phyloP scores from a whole-genome alignment of 1,140 invertebrate genomes.

The Drosophila sturtevanti region DNA sequence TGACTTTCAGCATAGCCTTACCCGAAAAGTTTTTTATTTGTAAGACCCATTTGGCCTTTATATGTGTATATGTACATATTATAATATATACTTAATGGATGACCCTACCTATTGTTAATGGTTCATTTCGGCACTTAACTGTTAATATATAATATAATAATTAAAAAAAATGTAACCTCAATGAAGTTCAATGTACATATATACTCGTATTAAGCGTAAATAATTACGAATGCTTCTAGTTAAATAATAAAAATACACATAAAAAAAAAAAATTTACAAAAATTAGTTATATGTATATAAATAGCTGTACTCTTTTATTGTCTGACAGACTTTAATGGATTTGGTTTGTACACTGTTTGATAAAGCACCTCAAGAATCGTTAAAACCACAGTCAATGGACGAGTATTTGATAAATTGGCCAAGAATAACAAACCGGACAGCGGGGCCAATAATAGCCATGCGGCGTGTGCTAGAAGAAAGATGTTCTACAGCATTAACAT shows the following conservation, averaged over 20 bases:
- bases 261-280: background rate
- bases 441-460: slow-evolving; percentile 7
- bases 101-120: background rate
- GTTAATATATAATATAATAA: background rate
- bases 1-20: too few species aligned
- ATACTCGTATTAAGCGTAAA: background rate
- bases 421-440: slow-evolving; percentile 33
- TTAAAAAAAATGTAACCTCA: background rate
- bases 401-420: slow-evolving; percentile 51
- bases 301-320: slow-evolving; percentile 42
- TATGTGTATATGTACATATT: background rate
- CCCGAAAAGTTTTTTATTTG: background rate
- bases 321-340: slow-evolving; percentile 58
- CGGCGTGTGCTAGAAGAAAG: slow-evolving; percentile 29
- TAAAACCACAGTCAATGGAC: slow-evolving; percentile 31
- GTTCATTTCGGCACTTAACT: background rate
- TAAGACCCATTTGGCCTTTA: background rate
- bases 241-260: background rate
- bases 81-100: background rate
- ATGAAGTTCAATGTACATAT: background rate
- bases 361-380: slow-evolving; percentile 44
- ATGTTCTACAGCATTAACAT: slow-evolving; percentile 30
- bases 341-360: slow-evolving; percentile 48
- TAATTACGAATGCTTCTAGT: background rate
- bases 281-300: slow-evolving; percentile 30